Conservation (phyloP, 2,113 vertebrate species). For the Ictalurus punctatus region DNA sequence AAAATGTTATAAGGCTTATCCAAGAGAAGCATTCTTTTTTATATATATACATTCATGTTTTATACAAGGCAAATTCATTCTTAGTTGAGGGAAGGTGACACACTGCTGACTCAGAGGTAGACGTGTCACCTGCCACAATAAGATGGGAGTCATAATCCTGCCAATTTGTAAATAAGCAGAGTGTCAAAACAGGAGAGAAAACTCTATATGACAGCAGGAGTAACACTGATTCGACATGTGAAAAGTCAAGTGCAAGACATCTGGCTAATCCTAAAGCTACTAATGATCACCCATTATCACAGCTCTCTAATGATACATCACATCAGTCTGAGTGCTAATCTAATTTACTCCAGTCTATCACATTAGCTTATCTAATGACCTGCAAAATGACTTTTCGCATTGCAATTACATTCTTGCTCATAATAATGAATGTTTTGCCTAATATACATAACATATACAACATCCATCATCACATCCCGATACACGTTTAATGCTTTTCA, state of each 20-base stretch:
- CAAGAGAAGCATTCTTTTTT: background rate
- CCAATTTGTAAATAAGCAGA: background rate
- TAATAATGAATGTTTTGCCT: background rate
- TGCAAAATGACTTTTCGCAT: conserved; percentile 33
- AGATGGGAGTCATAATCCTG: background rate
- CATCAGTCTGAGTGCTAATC: conserved; percentile 36
- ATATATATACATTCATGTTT: background rate
- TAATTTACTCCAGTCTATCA: conserved; percentile 38
- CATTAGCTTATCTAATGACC: conserved; percentile 48
- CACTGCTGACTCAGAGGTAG: background rate
- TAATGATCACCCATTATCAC: conserved; percentile 42
- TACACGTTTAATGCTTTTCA: background rate
- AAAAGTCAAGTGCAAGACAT: conserved; percentile 18
- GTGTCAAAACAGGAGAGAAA: conserved; percentile 1
- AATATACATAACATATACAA: background rate
- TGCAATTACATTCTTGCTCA: background rate
- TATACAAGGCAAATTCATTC: background rate
- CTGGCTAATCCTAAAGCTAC: conserved; percentile 17
- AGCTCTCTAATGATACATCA: conserved; percentile 33
- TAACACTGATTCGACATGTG: background rate
- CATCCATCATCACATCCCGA: background rate
- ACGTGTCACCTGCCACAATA: background rate
- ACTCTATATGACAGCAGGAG: background rate
- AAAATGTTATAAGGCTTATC: background rate
- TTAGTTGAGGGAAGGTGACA: background rate